These are phyloP conservation scores for Aphidius gifuensis DNA, from an alignment of 1,140 invertebrate genomes.

Conservation along the genomic window DNA sequence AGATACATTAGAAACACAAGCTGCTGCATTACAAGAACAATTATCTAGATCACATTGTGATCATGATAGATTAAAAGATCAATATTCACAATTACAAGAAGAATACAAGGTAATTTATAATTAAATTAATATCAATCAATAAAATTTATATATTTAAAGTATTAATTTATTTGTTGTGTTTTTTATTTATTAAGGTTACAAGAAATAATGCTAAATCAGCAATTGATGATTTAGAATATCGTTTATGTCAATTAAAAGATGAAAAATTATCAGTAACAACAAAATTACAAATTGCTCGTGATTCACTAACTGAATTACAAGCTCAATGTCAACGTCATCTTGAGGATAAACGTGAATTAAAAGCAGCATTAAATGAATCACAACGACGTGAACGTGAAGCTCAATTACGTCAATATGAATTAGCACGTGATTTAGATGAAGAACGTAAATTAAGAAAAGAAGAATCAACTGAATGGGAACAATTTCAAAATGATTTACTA, in stretches of 20 bases:
- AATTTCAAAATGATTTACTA: slow-evolving; percentile 88
- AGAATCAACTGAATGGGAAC: slow-evolving; percentile 83
- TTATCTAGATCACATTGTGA: slow-evolving; percentile 74
- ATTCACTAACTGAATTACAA: slow-evolving; percentile 72
- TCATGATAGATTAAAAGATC: slow-evolving; percentile 69
- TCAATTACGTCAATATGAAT: slow-evolving; percentile 55
- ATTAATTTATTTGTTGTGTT: neutral
- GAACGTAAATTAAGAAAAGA: slow-evolving; percentile 59
- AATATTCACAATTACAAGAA: slow-evolving; percentile 70
- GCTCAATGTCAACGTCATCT: slow-evolving; percentile 69
- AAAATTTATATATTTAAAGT: too few species aligned
- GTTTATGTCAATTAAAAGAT: slow-evolving; percentile 67
- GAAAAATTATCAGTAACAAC: slow-evolving; percentile 68
- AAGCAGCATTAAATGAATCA: slow-evolving; percentile 63
- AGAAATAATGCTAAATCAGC: slow-evolving; percentile 80
- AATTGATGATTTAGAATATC: slow-evolving; percentile 76
- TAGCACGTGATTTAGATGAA: slow-evolving; percentile 61
- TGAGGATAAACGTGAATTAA: slow-evolving; percentile 73
- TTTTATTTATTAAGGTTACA: slow-evolving; percentile 53
- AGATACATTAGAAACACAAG: slow-evolving; percentile 66
- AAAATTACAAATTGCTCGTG: slow-evolving; percentile 71
- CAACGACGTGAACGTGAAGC: slow-evolving; percentile 66
- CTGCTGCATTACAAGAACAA: slow-evolving; percentile 73
- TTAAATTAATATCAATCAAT: neutral
- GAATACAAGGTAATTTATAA: slow-evolving; percentile 65